Evolutionary conservation across 2,888 invertebrate species (phyloP), one percentile per base, ranked within the genome.

Genomic region (Steinernema hermaphroditum): DNA sequence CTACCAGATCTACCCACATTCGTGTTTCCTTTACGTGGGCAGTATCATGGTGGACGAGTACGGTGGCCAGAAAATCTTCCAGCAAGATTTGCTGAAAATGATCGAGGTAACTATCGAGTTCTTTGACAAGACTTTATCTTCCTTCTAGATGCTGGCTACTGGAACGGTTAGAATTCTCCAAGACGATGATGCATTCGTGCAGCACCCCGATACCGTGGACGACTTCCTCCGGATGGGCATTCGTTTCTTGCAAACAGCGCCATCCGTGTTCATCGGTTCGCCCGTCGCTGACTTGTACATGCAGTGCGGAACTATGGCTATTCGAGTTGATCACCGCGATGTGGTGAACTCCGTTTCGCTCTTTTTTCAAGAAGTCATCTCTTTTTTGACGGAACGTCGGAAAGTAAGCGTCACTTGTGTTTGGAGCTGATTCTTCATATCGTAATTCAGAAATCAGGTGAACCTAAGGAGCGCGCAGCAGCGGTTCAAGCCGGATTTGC

Each of bases 151-250:
- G 27, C 88, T 89, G 74, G 87, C 87, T 80, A 82, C 80, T 12
- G 37, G 37, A 37, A 8, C 37, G 37, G 12, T 37, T 4, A 37
- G 37, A 37, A 37, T 37, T 12, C 37, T 37, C 4, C 4, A 93
- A 87, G 91, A 88, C 78, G 90, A 12, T 4, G 12, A 92, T 84
- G 95, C 94, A 0, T 89, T 96, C 57, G 90, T 91, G 75, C 92
- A 95, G 87, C 93, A 97, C 89, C 97, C 98, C 0, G 97, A 98
- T 85, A 97, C 96, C 0, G 94, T 98, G 0, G 98, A 98, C 87
- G 98, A 98, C 87, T 91, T 97, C 80, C 98, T 96, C 88, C 90
- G 94, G 69, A 89, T 94, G 41, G 93, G 93, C 29, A 73, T 74
- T 72, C 81, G 85, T 86, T 94, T 94, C 88, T 89, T 96, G 73